Percentiles rank a stretch among this genome's conserved stretches.
phyloP scores from a whole-genome alignment of 2,888 invertebrate species.

The Camptogramma bilineatum region DNA sequence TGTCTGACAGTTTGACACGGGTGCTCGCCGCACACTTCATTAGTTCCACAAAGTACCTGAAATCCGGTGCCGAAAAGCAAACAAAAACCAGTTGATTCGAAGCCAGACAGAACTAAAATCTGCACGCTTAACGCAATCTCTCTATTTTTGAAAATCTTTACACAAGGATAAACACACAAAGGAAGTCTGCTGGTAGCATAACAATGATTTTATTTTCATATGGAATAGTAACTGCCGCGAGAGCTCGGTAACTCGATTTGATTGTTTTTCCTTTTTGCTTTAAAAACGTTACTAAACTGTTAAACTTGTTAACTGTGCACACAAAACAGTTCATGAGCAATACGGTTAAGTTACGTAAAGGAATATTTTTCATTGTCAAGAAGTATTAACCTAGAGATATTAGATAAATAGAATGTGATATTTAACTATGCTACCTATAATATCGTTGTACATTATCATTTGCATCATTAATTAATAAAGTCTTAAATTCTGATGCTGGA shows the following conservation, averaged over 20 bases:
- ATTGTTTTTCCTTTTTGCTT: slow-evolving; percentile 32
- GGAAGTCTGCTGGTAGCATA: slow-evolving; percentile 40
- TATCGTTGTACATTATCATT: too few relatives aligned
- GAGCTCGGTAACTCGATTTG: slow-evolving; percentile 29
- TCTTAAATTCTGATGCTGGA: too few relatives aligned
- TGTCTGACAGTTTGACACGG: slow-evolving; percentile 80
- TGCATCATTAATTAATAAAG: too few relatives aligned
- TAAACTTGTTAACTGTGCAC: slow-evolving; percentile 34
- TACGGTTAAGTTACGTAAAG: neutral
- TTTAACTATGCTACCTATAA: too few relatives aligned
- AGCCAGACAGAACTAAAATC: slow-evolving; percentile 48
- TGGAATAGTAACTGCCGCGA: slow-evolving; percentile 31
- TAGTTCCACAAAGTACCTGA: slow-evolving; percentile 67
- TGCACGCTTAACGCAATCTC: slow-evolving; percentile 43
- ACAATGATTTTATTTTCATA: slow-evolving; percentile 43
- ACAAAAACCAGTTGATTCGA: slow-evolving; percentile 47
- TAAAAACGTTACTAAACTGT: slow-evolving; percentile 35
- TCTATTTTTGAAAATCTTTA: slow-evolving; percentile 47
- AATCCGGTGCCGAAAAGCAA: slow-evolving; percentile 53
- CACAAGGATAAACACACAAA: slow-evolving; percentile 52
- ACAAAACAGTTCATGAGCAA: slow-evolving; percentile 20
- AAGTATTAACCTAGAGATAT: too few relatives aligned
- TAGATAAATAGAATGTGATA: too few relatives aligned
- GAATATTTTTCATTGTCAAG: too few relatives aligned
- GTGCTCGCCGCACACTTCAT: slow-evolving; percentile 78